A percentile compares a stretch with the other conserved stretches of the same genome.
phyloP scores from a whole-genome alignment of 1,140 invertebrate genomes.

The Diachasma alloeum region DNA sequence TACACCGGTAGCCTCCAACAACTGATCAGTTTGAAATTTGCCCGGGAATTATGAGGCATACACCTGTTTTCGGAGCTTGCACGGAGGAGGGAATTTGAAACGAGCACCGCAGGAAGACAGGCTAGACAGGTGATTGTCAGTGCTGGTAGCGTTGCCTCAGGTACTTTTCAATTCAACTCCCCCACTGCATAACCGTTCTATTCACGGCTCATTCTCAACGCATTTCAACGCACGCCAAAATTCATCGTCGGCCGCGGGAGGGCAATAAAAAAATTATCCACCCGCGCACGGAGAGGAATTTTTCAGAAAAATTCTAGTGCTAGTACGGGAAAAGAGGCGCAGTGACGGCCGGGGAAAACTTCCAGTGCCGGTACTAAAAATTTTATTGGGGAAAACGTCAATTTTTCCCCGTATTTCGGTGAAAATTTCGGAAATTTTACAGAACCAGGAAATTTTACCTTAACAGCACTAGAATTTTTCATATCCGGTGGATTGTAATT shows the following conservation, averaged over 20 bases:
- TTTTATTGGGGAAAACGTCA: no score
- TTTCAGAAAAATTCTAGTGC: no score
- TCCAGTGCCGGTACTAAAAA: no score
- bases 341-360: no score
- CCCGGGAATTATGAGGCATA: not conserved
- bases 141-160: slow-evolving; percentile 48
- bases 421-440: no score
- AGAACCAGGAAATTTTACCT: no score
- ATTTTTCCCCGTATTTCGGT: no score
- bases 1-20: slow-evolving; percentile 25
- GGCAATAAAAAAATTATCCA: not conserved
- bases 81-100: slow-evolving; percentile 29
- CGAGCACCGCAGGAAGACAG: slow-evolving; percentile 44
- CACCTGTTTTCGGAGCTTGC: slow-evolving; percentile 4
- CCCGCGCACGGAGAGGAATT: no score
- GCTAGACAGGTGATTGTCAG: slow-evolving; percentile 61
- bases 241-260: not conserved
- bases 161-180: slow-evolving; percentile 35
- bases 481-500: no score
- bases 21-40: slow-evolving; percentile 44
- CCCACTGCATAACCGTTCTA: not conserved
- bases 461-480: no score
- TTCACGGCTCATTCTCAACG: not conserved
- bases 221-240: slow-evolving; percentile 1
- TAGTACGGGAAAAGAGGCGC: no score